These are phyloP conservation scores for Cephalopholis sonnerati DNA, from an alignment of 2,113 vertebrate species.

Conservation along the genomic window DNA sequence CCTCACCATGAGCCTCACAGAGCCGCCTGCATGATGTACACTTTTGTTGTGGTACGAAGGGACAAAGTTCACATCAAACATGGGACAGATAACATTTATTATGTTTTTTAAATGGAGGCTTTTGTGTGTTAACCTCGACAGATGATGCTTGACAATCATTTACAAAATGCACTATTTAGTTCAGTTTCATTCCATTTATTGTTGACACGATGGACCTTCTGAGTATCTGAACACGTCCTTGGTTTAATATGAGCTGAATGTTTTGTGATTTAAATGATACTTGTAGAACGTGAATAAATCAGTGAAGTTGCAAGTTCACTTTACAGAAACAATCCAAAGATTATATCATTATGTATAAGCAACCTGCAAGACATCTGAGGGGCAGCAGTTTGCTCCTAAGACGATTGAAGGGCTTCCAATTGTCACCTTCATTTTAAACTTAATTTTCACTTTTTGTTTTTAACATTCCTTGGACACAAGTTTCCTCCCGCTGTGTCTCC, in stretches of 20 bases:
- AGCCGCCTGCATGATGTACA: background rate
- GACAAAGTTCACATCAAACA: background rate
- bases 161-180: slow-evolving; percentile 2
- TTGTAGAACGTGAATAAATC: background rate
- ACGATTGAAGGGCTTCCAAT: background rate
- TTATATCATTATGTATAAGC: too few species aligned
- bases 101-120: background rate
- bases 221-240: background rate
- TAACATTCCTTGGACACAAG: background rate
- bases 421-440: background rate
- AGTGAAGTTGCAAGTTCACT: background rate
- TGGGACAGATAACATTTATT: background rate
- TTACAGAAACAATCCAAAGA: background rate
- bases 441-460: background rate
- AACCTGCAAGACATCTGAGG: background rate
- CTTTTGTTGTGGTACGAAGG: background rate
- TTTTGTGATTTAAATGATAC: slow-evolving; percentile 1
- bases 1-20: background rate
- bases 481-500: background rate
- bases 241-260: background rate
- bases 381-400: too few species aligned
- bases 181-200: background rate
- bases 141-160: slow-evolving; percentile 17
- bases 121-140: background rate
- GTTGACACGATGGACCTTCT: background rate